Percentiles rank a stretch among this genome's conserved stretches.
Evolutionary conservation across 2,888 invertebrate species (phyloP).

Genomic region (Campoletis raptor): DNA sequence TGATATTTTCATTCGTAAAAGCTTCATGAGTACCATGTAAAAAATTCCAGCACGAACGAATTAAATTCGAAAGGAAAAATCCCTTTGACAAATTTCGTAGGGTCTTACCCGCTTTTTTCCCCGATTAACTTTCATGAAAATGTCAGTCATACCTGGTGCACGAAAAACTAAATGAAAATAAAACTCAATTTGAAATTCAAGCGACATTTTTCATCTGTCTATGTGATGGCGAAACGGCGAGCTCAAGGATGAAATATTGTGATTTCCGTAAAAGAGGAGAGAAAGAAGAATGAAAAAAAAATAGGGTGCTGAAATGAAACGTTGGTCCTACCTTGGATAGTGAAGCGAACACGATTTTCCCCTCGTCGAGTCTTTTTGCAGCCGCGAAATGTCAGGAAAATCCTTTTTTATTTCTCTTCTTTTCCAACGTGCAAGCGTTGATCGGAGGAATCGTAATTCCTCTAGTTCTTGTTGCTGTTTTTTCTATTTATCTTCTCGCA

Average conservation of each 20-base stretch:
- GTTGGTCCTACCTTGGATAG: slow-evolving; percentile 42
- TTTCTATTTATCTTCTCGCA: not conserved
- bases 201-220: slow-evolving; percentile 7
- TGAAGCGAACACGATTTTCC: slow-evolving; percentile 20
- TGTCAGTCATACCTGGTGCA: not conserved
- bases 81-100: not conserved
- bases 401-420: slow-evolving; percentile 35
- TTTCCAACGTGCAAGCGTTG: not conserved
- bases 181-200: slow-evolving; percentile 2
- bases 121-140: not conserved
- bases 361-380: slow-evolving; percentile 17
- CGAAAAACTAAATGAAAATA: not conserved
- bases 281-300: not conserved
- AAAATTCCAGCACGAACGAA: no score
- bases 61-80: not conserved
- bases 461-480: not conserved
- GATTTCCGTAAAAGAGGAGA: not conserved
- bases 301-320: slow-evolving; percentile 10
- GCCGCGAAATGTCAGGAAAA: slow-evolving; percentile 29
- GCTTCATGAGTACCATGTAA: not conserved
- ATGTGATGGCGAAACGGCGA: not conserved
- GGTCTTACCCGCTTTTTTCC: not conserved
- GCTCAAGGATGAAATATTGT: slow-evolving; percentile 11
- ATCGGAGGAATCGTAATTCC: slow-evolving; percentile 28
- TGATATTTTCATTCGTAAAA: not conserved